Conservation (phyloP, 2,888 invertebrate species). For the Eumacrocentrus americanus region DNA sequence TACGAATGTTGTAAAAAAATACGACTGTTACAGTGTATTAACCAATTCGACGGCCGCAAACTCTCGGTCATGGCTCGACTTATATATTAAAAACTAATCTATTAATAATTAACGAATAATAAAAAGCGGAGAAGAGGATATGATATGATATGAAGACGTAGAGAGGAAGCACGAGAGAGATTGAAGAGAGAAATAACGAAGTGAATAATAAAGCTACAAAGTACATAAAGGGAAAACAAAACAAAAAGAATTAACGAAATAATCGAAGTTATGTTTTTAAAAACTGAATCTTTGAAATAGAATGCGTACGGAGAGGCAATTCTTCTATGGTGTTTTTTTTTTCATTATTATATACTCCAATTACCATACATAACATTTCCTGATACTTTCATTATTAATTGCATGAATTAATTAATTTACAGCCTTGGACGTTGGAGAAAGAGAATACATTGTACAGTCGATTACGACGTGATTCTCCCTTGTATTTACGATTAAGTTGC, state of each 20-base stretch:
- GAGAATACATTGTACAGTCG: constrained; percentile 38
- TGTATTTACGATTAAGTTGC: constrained; percentile 48
- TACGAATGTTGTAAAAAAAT: constrained; percentile 58
- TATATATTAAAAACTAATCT: constrained; percentile 56
- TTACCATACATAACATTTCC: too few relatives aligned
- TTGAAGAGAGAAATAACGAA: constrained; percentile 18
- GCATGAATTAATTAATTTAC: constrained; percentile 34
- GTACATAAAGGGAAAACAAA: constrained; percentile 53
- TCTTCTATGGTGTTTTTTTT: constrained; percentile 27
- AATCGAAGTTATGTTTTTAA: constrained; percentile 60
- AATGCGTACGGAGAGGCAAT: constrained; percentile 59
- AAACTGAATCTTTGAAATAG: constrained; percentile 60
- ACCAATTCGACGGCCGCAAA: constrained; percentile 52
- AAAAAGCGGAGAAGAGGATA: constrained; percentile 47
- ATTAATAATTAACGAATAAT: constrained; percentile 42
- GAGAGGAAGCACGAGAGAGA: constrained; percentile 24
- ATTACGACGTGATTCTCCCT: constrained; percentile 41
- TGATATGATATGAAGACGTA: constrained; percentile 46
- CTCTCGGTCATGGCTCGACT: constrained; percentile 53
- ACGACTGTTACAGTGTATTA: constrained; percentile 58
- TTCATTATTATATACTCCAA: too few relatives aligned
- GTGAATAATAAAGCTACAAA: constrained; percentile 52
- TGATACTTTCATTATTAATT: too few relatives aligned
- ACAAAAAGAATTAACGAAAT: constrained; percentile 49
- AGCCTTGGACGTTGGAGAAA: constrained; percentile 1